Evolutionary conservation across 2,888 invertebrate genomes (phyloP).

Genomic region (Temnothorax rugatulus): DNA sequence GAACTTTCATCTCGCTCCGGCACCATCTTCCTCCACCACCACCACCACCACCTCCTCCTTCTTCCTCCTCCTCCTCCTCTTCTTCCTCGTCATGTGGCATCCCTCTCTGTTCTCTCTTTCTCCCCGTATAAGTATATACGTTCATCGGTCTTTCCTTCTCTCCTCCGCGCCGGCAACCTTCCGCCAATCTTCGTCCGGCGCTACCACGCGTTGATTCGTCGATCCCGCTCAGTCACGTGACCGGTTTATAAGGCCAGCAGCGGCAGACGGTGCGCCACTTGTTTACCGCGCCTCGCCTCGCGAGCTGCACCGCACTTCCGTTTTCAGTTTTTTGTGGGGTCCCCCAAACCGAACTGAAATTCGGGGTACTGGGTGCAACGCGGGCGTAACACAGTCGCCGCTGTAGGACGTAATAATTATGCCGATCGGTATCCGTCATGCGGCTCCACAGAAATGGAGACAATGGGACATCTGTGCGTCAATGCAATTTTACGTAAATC

Average conservation of each 20-base stretch:
- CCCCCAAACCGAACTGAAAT: conserved; percentile 15
- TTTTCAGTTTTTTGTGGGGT: conserved; percentile 15
- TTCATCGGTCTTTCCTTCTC: conserved; percentile 29
- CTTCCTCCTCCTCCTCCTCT: background rate
- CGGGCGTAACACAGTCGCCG: conserved; percentile 12
- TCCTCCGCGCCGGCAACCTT: conserved; percentile 31
- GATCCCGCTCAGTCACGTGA: conserved; percentile 67
- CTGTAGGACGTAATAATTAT: conserved; percentile 21
- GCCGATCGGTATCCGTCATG: background rate
- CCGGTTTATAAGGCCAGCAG: conserved; percentile 68
- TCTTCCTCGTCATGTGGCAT: background rate
- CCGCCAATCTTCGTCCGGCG: conserved; percentile 37
- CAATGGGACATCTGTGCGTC: conserved; percentile 23
- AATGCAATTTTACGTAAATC: background rate
- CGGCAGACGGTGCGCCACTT: conserved; percentile 60
- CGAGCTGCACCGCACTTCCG: conserved; percentile 44
- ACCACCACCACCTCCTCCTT: background rate
- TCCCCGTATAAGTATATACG: conserved; percentile 21
- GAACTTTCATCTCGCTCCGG: conserved; percentile 67
- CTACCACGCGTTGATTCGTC: conserved; percentile 68
- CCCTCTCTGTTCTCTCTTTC: conserved; percentile 14
- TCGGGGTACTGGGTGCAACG: conserved; percentile 24
- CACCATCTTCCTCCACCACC: conserved; percentile 41
- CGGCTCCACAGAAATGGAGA: background rate
- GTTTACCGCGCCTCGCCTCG: conserved; percentile 53